Evolutionary conservation across 1,140 invertebrate genomes (phyloP).

Genomic region (Diorhabda elongata): DNA sequence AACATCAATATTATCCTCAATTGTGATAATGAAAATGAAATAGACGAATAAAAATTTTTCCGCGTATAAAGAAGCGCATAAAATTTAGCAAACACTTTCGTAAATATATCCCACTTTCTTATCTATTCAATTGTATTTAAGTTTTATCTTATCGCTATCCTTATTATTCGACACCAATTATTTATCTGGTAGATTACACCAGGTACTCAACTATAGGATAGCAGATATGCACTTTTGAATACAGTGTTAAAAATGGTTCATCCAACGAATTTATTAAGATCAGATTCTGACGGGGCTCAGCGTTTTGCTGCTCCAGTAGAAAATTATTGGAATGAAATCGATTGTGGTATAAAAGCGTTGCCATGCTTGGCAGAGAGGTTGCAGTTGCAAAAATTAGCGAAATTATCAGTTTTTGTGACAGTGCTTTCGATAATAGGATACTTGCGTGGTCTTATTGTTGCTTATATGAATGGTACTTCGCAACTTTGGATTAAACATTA

Average conservation of each 20-base stretch:
- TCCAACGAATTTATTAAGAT: slow-evolving; percentile 37
- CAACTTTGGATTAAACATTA: slow-evolving; percentile 41
- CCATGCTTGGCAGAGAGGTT: slow-evolving; percentile 51
- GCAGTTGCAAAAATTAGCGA: slow-evolving; percentile 56
- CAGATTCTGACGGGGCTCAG: slow-evolving; percentile 45
- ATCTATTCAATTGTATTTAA: no score
- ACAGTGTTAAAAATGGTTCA: slow-evolving; percentile 37
- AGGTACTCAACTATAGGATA: neutral
- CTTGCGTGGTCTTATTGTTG: slow-evolving; percentile 53
- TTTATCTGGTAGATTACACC: neutral
- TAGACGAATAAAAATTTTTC: no score
- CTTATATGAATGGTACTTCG: slow-evolving; percentile 56
- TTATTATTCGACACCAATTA: neutral
- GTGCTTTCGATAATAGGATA: slow-evolving; percentile 52
- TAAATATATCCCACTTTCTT: no score
- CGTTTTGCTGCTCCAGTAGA: slow-evolving; percentile 29
- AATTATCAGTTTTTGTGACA: slow-evolving; percentile 51
- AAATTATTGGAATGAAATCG: slow-evolving; percentile 52
- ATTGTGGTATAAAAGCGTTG: slow-evolving; percentile 57
- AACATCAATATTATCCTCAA: no score
- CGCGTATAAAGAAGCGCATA: no score
- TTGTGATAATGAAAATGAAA: no score
- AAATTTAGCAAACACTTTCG: no score
- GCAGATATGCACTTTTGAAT: slow-evolving; percentile 13
- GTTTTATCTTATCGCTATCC: neutral